Base-by-base conservation (phyloP, 2,888 invertebrate species). In the Linnaemya vulpina region DNA sequence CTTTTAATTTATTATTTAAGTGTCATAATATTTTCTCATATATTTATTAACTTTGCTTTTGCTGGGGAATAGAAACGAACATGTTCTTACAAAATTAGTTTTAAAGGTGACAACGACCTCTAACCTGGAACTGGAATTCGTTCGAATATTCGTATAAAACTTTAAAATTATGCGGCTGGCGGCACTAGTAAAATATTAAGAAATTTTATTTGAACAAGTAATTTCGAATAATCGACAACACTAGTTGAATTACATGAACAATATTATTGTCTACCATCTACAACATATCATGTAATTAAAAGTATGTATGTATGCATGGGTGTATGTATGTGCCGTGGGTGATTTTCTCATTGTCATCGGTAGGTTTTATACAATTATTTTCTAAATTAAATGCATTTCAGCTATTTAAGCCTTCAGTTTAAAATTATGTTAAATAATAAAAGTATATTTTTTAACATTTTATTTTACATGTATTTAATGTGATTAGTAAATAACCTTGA, bases 311-410 rank as follows among this genome's bases (percentile, higher is more conserved):
- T 68, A 17, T 35, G 22, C 51, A n/a, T 40, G 38, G 9, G 1
- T 40, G 38, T n/a, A n/a, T 15, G 17, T 20, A 20, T 55, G 53
- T 55, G 53, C 53, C 22, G 55, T 67, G 49, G 79, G 58, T 17
- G 58, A 17, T 65, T 73, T 79, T 58, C 15, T 79, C 79, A 73
- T 38, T 80, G 58, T 58, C 79, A 73, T 67, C 22, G 43, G 9
- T 55, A 38, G 35, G 43, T 46, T 55, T 67, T 63, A n/a, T 35
- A 38, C 11, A 38, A 38, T 43, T 49, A 67, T 60, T 13, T n/a
- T 20, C 60, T 67, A 38, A 13, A 60, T 63, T 13, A 30, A 30
- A 11, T 46, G 53, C 35, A 22, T 55, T 79, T 60, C 30, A 25
- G 40, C 46, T 49, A 30, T 58, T 68, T 49, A 38, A 49, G 5